Evolutionary conservation across 2,888 invertebrate genomes (phyloP).

Genomic region (Chironomus riparius): DNA sequence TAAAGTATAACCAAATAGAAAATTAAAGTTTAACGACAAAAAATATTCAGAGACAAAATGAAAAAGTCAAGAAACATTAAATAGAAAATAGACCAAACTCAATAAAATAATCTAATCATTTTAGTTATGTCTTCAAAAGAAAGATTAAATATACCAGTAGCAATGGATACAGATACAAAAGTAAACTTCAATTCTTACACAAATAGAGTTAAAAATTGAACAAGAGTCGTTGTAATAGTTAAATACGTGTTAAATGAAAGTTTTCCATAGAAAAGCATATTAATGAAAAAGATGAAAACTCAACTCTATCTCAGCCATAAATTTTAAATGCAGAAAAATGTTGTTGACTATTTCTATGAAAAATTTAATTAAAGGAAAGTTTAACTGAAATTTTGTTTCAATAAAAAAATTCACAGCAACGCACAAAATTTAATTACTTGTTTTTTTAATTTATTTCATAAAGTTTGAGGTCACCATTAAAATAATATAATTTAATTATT

Average conservation of each 20-base stretch:
- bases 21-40: neutral
- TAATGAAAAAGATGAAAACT: neutral
- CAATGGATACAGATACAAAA: conserved; percentile 3
- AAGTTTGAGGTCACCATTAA: no score
- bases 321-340: neutral
- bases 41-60: neutral
- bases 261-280: neutral
- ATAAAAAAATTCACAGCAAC: no score
- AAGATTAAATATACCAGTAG: neutral
- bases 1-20: neutral
- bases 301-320: neutral
- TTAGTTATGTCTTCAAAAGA: no score
- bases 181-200: neutral
- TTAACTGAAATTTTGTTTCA: no score
- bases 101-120: no score
- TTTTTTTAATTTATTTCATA: no score
- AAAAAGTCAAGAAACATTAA: neutral
- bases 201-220: neutral
- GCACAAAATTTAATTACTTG: no score
- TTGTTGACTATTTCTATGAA: conserved; percentile 5
- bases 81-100: neutral
- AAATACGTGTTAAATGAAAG: neutral
- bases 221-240: neutral
- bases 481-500: no score
- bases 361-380: neutral